Evolutionary conservation across 2,888 invertebrate genomes (phyloP), one percentile per base, ranked within the genome.

Genomic region (Cephus sareptanus): DNA sequence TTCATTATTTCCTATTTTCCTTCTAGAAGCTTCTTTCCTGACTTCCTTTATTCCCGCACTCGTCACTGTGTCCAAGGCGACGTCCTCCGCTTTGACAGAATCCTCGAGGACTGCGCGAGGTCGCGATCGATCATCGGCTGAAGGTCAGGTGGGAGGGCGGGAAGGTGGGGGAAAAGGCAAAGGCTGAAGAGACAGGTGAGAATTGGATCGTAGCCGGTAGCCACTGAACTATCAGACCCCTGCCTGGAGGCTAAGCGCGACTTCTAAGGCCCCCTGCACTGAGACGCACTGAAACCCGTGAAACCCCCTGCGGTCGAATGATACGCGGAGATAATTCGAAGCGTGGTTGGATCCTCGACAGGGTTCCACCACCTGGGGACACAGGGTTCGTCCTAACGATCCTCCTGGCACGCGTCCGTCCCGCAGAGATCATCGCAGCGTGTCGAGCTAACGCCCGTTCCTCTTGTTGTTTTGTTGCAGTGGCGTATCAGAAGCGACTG

Each of bases 401-500:
- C 79, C 79, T 77, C 81, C 79, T 74, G 77, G 79, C 79, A 56
- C 23, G 69, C 69, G 73, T 71, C 37, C 76, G 68, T 33, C 74
- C 77, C 80, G 78, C 79, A 81, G 80, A 77, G 81, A 79, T 78
- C 76, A 70, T 77, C 80, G 78, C 77, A 56, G 80, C 56, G 80
- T 77, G 80, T 80, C 79, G 34, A 34, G 34, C 75, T 76, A 76
- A 56, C 56, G 56, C 12, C 12, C 23, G 56, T 23, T 56, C 23
- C 56, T 56, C 56, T 23, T 56, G 23, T 56, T 56, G 56, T 68
- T 80, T 37, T 75, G 40, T 94, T 93, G 33, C 94, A 98, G 98
- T 96, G 82, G 93, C 96, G 91, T 97, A 96, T 92, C 97, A 98
- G 92, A 98, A 98, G 92, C 95, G 97, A 81, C 94, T 97, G 92